A percentile compares a stretch with the other conserved stretches of the same genome.
Conservation (phyloP, 2,113 vertebrate species). For the Anhinga anhinga region DNA sequence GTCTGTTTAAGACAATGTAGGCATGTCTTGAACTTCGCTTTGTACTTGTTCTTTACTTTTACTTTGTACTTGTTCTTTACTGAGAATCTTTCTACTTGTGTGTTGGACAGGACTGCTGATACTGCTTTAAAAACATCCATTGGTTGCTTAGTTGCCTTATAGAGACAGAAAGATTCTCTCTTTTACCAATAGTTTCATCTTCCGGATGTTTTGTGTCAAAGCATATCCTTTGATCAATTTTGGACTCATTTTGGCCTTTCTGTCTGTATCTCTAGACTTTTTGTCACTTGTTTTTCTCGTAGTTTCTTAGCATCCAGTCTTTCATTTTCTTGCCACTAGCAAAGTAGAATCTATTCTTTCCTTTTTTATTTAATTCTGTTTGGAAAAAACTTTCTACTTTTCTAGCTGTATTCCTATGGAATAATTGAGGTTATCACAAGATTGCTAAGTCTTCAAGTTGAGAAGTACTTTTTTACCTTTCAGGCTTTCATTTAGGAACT, state of each 20-base stretch:
- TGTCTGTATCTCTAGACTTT: background rate
- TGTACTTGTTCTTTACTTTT: no score
- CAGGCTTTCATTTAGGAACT: background rate
- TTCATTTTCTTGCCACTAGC: background rate
- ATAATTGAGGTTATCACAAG: background rate
- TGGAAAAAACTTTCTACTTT: background rate
- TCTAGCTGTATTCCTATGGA: background rate
- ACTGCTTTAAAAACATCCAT: background rate
- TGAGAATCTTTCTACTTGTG: background rate
- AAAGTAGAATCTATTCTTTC: background rate
- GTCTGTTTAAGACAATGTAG: background rate
- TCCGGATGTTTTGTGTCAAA: background rate
- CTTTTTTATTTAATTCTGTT: background rate
- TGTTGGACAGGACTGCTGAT: background rate
- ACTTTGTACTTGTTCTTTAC: background rate
- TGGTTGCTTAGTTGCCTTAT: background rate
- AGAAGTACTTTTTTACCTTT: background rate
- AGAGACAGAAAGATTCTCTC: background rate
- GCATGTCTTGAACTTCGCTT: background rate
- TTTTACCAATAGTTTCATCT: background rate
- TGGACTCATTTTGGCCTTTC: background rate
- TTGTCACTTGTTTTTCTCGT: background rate
- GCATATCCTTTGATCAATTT: background rate
- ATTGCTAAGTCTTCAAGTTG: background rate
- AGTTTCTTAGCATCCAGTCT: background rate